Evolutionary conservation across 2,113 vertebrate species (phyloP).

Genomic region (Otolemur garnettii): DNA sequence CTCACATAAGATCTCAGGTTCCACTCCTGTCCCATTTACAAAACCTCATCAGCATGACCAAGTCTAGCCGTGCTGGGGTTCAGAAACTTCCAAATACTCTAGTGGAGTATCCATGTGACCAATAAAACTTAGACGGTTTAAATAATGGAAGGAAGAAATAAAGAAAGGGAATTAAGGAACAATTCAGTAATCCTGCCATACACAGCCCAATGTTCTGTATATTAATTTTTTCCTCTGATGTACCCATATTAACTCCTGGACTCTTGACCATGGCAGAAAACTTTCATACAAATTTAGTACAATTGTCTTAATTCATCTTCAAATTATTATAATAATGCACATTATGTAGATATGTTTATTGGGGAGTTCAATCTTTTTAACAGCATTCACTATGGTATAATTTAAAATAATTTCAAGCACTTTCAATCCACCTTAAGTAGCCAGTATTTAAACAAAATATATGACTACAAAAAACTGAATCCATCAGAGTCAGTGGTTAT

Average conservation of each 20-base stretch:
- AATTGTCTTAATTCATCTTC: conserved; percentile 26
- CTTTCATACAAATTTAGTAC: background rate
- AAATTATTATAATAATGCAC: background rate
- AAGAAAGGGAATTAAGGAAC: background rate
- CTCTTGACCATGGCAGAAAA: background rate
- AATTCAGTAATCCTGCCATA: background rate
- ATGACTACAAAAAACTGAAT: background rate
- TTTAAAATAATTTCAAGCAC: conserved; percentile 11
- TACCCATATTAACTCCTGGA: background rate
- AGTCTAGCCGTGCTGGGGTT: background rate
- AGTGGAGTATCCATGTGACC: background rate
- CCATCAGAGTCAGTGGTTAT: background rate
- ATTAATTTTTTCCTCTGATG: background rate
- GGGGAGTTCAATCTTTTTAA: background rate
- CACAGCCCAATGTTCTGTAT: background rate
- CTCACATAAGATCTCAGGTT: background rate
- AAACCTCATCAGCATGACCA: background rate
- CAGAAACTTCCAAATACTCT: background rate
- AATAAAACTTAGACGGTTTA: background rate
- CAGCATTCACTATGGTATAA: background rate
- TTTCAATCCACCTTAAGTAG: background rate
- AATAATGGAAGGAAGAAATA: background rate
- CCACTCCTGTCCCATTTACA: background rate
- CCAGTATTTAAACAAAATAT: conserved; percentile 22
- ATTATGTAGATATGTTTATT: background rate